Evolutionary conservation across 2,888 invertebrate species (phyloP), one percentile per base, ranked within the genome.

Genomic region (Apotomis turbidana): DNA sequence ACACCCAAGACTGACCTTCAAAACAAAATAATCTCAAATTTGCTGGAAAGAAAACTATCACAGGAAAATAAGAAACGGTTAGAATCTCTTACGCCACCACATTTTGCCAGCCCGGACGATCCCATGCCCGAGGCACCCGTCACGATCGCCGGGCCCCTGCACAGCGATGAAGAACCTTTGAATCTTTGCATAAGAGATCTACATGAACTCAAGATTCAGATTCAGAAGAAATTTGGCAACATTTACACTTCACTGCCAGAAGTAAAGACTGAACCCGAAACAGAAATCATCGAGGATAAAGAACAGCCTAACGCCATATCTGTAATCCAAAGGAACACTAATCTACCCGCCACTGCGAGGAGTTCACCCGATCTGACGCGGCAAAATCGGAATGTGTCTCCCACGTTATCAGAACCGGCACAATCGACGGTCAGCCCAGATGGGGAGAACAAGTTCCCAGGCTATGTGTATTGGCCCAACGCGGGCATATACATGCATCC

Each of bases 131-230:
- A 84, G 68, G 89, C 89, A 2, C 90, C 90, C 1, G 74, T 83
- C 75, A 84, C 91, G 0, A 84, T 87, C 63, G 86, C 88, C 68
- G 84, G 87, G 27, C 87, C 86, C 13, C 66, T 93, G 79, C 87
- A 90, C 78, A 85, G 85, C 78, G 85, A 91, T 81, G 95, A 96
- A 64, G 97, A 97, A 81, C 97, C 97, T 0, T 89, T 98, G 5
- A 98, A 98, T 88, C 94, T 98, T 4, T 98, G 97, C 83, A 95
- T 97, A 71, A 93, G 97, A 67, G 97, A 97, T 82, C 93, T 96
- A 63, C 95, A 95, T 79, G 95, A 95, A 75, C 85, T 96, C 38
- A 96, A 96, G 80, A 94, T 96, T 76, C 94, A 95, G 76, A 91
- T 96, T 51, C 89, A 95, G 67, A 93, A 95, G 78, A 95, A 95